These are phyloP conservation scores for Lasioglossum morio DNA, from an alignment of 2,888 invertebrate genomes.

Conservation along the genomic window DNA sequence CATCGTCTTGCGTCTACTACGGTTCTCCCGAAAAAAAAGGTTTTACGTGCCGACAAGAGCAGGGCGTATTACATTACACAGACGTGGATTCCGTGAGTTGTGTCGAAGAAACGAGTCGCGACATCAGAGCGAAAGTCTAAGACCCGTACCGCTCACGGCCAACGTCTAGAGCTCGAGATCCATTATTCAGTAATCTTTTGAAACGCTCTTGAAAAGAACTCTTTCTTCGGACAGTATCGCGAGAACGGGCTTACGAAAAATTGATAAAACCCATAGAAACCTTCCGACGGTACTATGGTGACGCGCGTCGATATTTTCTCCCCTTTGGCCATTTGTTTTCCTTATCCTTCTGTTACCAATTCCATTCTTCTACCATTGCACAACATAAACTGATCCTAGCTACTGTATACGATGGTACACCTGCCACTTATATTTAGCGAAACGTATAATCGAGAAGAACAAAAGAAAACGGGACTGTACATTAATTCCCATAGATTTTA, in stretches of 20 bases:
- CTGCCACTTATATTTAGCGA: background rate
- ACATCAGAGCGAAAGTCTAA: background rate
- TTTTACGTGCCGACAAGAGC: background rate
- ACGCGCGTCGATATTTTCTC: background rate
- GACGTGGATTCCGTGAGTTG: background rate
- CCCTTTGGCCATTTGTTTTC: background rate
- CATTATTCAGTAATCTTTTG: slow-evolving; percentile 21
- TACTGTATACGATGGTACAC: background rate
- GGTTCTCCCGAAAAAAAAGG: background rate
- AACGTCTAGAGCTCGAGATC: background rate
- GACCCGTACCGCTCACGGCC: background rate
- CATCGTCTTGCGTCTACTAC: background rate
- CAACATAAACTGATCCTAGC: background rate
- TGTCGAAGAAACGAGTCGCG: background rate
- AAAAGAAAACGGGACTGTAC: background rate
- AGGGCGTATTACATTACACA: background rate
- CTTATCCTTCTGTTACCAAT: background rate
- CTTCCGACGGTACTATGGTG: background rate
- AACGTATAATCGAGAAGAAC: background rate
- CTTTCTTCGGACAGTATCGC: slow-evolving; percentile 18
- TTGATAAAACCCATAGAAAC: slow-evolving; percentile 13
- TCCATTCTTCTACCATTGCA: background rate
- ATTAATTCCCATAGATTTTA: background rate
- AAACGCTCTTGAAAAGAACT: slow-evolving; percentile 8
- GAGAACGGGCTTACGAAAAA: background rate